Conservation (phyloP, 2,797 vertebrate species). For the Valencia hispanica region DNA sequence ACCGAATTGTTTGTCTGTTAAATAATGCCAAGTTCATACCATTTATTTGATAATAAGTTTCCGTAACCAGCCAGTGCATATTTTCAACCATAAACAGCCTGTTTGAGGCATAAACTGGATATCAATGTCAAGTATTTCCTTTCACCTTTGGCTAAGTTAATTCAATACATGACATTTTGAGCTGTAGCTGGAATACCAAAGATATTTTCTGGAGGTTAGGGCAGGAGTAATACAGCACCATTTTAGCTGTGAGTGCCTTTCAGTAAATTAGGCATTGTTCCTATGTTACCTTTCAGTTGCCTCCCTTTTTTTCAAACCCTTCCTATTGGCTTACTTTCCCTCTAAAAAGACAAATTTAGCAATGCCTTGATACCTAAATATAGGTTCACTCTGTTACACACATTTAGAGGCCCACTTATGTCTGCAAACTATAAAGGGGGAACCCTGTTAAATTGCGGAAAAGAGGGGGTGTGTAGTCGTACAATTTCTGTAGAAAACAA, state of each 20-base stretch:
- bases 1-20: constrained; percentile 22
- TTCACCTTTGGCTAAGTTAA: constrained; percentile 34
- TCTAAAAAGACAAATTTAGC: neutral
- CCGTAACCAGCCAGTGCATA: constrained; percentile 5
- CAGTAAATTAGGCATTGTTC: neutral
- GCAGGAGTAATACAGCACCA: constrained; percentile 23
- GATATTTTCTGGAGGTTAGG: constrained; percentile 12
- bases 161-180: constrained; percentile 20
- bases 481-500: neutral
- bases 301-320: neutral
- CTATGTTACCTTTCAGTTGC: too few relatives aligned
- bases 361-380: neutral
- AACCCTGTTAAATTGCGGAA: neutral
- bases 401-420: neutral
- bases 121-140: constrained; percentile 40
- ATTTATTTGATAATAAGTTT: constrained; percentile 27
- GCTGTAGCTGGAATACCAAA: constrained; percentile 12
- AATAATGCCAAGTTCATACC: constrained; percentile 30
- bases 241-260: neutral
- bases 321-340: neutral
- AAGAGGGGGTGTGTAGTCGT: neutral
- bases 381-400: neutral
- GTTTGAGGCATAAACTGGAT: constrained; percentile 27
- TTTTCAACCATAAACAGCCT: constrained; percentile 14
- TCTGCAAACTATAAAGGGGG: neutral